phyloP scores from a whole-genome alignment of 1,140 invertebrate genomes.

The Camponotus vicinus region DNA sequence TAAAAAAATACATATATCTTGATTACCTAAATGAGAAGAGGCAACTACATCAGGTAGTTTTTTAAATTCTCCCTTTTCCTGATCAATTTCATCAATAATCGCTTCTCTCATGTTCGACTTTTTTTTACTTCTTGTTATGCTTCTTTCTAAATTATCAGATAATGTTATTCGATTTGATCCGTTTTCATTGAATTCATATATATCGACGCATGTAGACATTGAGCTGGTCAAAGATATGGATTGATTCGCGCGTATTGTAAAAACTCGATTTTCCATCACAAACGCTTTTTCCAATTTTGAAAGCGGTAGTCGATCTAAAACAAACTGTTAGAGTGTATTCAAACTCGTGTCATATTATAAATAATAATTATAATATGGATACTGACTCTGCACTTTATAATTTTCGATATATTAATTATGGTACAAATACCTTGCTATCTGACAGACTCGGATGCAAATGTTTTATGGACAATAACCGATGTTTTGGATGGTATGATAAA shows the following conservation, averaged over 20 bases:
- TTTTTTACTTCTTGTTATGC: slow-evolving; percentile 68
- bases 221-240: slow-evolving; percentile 67
- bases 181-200: not conserved
- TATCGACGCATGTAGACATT: slow-evolving; percentile 28
- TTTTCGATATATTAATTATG: slow-evolving; percentile 3
- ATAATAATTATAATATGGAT: not conserved
- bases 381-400: not conserved
- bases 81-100: slow-evolving; percentile 79
- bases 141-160: slow-evolving; percentile 44
- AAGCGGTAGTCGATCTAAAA: slow-evolving; percentile 87
- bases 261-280: slow-evolving; percentile 79
- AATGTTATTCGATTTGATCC: slow-evolving; percentile 31
- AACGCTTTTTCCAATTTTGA: slow-evolving; percentile 86
- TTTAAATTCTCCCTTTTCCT: slow-evolving; percentile 71
- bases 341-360: slow-evolving; percentile 4
- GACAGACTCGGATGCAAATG: slow-evolving; percentile 87
- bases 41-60: slow-evolving; percentile 62
- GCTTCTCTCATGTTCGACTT: slow-evolving; percentile 78
- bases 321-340: slow-evolving; percentile 82
- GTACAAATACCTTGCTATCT: slow-evolving; percentile 83
- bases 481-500: slow-evolving; percentile 87
- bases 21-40: slow-evolving; percentile 66
- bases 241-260: slow-evolving; percentile 70
- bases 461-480: slow-evolving; percentile 86
- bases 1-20: not conserved